Evolutionary conservation across 92 coral and sea anemone species (phyloP), one percentile per base, ranked within the genome.

Genomic region (Metridium senile): DNA sequence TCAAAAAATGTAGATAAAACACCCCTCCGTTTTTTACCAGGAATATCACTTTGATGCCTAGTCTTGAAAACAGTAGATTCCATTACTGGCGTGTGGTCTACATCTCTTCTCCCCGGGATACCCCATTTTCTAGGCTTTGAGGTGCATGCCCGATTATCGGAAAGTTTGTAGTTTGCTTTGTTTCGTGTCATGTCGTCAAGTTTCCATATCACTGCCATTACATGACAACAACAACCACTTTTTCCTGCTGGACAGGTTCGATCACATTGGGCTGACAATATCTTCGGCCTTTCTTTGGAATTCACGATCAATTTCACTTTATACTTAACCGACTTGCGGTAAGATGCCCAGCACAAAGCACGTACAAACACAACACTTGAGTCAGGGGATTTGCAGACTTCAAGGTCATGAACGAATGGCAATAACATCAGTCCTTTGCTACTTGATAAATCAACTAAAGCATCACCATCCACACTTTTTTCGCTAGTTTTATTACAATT

Each of bases 51-150:
- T 58, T 73, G 71, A 84, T 77, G 82, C 62, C 84, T 71, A 43
- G 93, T 86, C 80, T 89, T 89, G 61, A 89, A 62, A 66, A 88
- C 31, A 61, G 82, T 77, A 49, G 80, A 75, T 53, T 66, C 35
- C 90, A 89, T 85, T 6, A 81, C 76, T 75, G 89, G 87, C 19
- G 35, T 51, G 52, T 89, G 89, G 16, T 81, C 74, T 49, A 89
- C 93, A 43, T 79, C 85, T 70, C 93, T 80, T 70, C 66, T 84
- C 18, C 89, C 87, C 1, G 89, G 89, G 54, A 85, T 84, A 61
- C 93, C 89, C 87, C 93, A 76, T 75, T 89, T 89, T 71, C 87
- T 85, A 19, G 93, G 93, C 70, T 85, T 89, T 28, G 87, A 84
- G 64, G 82, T 84, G 46, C 93, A 88, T 52, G 87, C 49, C 20